Conservation (phyloP, 2,797 vertebrate genomes). For the Siniperca undulata region DNA sequence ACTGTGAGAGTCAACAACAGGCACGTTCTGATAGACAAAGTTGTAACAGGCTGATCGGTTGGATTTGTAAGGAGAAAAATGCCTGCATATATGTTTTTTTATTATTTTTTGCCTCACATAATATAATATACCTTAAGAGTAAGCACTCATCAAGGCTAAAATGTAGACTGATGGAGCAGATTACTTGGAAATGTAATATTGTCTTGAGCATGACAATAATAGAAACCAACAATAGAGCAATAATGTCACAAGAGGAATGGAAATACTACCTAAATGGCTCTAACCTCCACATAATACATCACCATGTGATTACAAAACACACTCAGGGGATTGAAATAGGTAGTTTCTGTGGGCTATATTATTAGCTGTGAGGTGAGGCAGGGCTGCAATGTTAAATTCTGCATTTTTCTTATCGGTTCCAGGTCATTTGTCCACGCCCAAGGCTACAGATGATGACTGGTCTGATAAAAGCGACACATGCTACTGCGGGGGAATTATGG, state of each 20-base stretch:
- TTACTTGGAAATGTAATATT: not conserved
- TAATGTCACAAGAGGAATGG: constrained; percentile 1
- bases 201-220: not conserved
- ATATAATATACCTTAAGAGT: not conserved
- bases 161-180: not conserved
- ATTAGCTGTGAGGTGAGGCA: constrained; percentile 38
- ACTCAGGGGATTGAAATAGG: not conserved
- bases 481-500: constrained; percentile 50
- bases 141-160: not conserved
- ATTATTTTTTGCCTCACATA: not conserved
- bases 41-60: not conserved
- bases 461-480: constrained; percentile 61
- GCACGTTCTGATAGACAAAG: not conserved
- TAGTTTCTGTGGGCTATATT: constrained; percentile 27
- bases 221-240: constrained; percentile 4
- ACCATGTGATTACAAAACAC: constrained; percentile 39
- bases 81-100: no score
- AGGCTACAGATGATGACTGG: constrained; percentile 60
- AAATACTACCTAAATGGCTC: constrained; percentile 27
- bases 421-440: constrained; percentile 62
- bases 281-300: constrained; percentile 34
- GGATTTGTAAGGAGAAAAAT: not conserved
- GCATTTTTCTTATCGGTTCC: constrained; percentile 65
- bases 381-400: constrained; percentile 51
- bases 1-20: not conserved